phyloP scores from a whole-genome alignment of 2,888 invertebrate species.

The Dendrolimus houi region DNA sequence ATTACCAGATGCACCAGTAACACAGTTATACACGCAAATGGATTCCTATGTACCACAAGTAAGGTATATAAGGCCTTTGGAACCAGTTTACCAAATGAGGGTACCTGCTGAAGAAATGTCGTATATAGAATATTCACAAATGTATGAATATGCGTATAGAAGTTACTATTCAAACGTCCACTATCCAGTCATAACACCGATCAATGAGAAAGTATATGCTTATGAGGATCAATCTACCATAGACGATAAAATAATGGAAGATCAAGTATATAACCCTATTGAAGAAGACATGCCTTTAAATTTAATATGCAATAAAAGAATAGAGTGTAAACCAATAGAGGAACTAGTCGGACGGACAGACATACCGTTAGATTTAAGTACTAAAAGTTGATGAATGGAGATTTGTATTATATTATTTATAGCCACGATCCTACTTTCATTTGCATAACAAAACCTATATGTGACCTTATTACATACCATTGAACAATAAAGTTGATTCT shows the following conservation, averaged over 20 bases:
- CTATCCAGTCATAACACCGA: constrained; percentile 44
- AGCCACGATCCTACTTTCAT: constrained; percentile 2
- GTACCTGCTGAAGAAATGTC: constrained; percentile 59
- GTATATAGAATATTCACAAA: constrained; percentile 57
- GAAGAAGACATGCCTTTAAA: constrained; percentile 60
- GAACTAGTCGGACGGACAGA: constrained; percentile 63
- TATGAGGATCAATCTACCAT: constrained; percentile 36
- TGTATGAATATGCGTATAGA: constrained; percentile 63
- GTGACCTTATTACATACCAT: background rate
- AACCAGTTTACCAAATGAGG: constrained; percentile 47
- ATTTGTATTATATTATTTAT: constrained; percentile 26
- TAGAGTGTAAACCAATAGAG: constrained; percentile 51
- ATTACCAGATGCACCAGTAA: constrained; percentile 26
- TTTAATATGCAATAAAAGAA: constrained; percentile 51
- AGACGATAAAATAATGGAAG: constrained; percentile 28
- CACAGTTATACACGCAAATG: constrained; percentile 22
- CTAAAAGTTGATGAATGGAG: constrained; percentile 46
- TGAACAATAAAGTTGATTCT: background rate
- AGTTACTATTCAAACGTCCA: constrained; percentile 47
- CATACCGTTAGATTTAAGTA: constrained; percentile 79
- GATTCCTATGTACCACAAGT: constrained; percentile 27
- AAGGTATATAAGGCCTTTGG: constrained; percentile 41
- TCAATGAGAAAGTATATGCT: constrained; percentile 43
- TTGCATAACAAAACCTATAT: background rate
- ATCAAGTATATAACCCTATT: constrained; percentile 17